Evolutionary conservation across 2,888 invertebrate species (phyloP).

Genomic region (Trichopoda pennipes): DNA sequence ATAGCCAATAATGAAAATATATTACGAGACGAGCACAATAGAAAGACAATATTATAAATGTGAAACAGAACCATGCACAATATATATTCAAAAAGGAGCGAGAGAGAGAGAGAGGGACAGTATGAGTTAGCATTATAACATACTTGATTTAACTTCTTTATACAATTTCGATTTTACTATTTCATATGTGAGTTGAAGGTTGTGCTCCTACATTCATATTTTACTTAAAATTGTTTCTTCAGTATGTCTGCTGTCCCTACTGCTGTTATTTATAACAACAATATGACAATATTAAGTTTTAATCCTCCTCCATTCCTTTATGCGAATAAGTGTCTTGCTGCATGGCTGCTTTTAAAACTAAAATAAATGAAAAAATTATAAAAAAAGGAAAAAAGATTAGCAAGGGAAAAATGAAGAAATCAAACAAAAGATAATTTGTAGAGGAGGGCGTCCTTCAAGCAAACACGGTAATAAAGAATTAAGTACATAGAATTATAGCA

Average conservation of each 20-base stretch:
- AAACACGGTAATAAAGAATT: slow-evolving; percentile 46
- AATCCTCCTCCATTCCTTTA: slow-evolving; percentile 36
- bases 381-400: not conserved
- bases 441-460: not conserved
- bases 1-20: slow-evolving; percentile 49
- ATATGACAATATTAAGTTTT: slow-evolving; percentile 52
- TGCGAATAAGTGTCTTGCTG: slow-evolving; percentile 6
- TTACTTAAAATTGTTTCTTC: no score
- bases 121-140: no score
- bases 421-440: slow-evolving; percentile 4
- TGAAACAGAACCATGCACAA: no score
- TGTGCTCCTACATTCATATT: not conserved
- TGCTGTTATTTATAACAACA: not conserved
- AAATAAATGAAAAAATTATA: slow-evolving; percentile 48
- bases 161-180: no score
- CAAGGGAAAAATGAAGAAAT: slow-evolving; percentile 11
- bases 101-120: no score
- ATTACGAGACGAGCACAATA: slow-evolving; percentile 1
- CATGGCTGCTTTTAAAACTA: slow-evolving; percentile 34
- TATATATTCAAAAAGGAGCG: no score
- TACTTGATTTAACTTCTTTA: no score
- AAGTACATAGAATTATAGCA: slow-evolving; percentile 8
- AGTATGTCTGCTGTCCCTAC: not conserved
- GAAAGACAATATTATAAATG: not conserved
- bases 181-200: no score